Conservation (phyloP, 2,888 invertebrate genomes). For the Gnatocerus cornutus region DNA sequence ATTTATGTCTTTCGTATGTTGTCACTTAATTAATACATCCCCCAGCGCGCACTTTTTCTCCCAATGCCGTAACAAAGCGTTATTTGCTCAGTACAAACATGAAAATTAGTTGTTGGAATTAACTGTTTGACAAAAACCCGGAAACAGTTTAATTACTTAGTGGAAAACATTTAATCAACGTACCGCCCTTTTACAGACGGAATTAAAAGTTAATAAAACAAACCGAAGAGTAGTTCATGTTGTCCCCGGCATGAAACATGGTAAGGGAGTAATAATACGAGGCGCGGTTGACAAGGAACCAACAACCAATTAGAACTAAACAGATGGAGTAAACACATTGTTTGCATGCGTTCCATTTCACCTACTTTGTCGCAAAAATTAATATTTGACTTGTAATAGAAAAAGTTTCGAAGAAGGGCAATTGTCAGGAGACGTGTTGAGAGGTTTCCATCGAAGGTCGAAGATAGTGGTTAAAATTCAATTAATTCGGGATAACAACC, state of each 20-base stretch:
- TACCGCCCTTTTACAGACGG: conserved; percentile 36
- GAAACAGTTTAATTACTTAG: conserved; percentile 49
- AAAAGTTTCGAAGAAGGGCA: not conserved
- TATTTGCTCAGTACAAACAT: conserved; percentile 25
- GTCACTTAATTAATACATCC: conserved; percentile 2
- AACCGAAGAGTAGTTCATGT: conserved; percentile 24
- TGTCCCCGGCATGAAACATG: conserved; percentile 21
- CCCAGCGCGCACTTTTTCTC: conserved; percentile 5
- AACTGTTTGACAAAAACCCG: conserved; percentile 40
- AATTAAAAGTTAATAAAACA: conserved; percentile 48
- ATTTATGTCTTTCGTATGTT: not conserved
- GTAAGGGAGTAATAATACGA: conserved; percentile 7
- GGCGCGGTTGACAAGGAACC: conserved; percentile 39
- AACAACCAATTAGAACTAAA: conserved; percentile 43
- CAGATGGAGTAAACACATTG: conserved; percentile 9
- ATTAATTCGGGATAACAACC: conserved; percentile 39
- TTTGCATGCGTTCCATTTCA: conserved; percentile 8
- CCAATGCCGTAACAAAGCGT: conserved; percentile 4
- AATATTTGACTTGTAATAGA: conserved; percentile 4
- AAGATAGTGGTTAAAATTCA: conserved; percentile 36
- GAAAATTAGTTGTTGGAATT: conserved; percentile 35
- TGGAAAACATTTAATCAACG: conserved; percentile 48
- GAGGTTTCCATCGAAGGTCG: conserved; percentile 5
- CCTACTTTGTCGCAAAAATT: not conserved
- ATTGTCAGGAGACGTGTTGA: not conserved